A percentile compares a stretch with the other conserved stretches of the same genome.
Evolutionary conservation across 2,888 invertebrate genomes (phyloP).

Genomic region (Spodoptera exigua): DNA sequence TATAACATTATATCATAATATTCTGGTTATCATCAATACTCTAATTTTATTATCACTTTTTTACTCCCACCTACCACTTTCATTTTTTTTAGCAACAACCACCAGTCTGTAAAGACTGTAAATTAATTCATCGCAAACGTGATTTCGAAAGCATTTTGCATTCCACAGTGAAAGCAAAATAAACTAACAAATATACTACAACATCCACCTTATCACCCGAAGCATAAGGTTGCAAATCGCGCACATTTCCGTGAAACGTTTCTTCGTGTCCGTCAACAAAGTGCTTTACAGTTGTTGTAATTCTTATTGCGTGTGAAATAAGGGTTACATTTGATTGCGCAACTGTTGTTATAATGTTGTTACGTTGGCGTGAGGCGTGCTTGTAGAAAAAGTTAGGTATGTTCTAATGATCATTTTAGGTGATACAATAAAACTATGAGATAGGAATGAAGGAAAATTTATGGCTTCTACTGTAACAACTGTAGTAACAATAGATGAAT

Average conservation of each 20-base stretch:
- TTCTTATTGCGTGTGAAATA: conserved; percentile 53
- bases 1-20: conserved; percentile 14
- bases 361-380: conserved; percentile 18
- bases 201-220: conserved; percentile 18
- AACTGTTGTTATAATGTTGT: conserved; percentile 25
- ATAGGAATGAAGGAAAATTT: conserved; percentile 16
- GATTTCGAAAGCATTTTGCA: conserved; percentile 67
- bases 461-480: neutral
- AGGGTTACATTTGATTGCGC: conserved; percentile 50
- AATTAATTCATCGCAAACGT: conserved; percentile 61
- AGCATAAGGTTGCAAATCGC: conserved; percentile 37
- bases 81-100: conserved; percentile 58
- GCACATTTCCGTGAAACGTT: conserved; percentile 12
- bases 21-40: conserved; percentile 10
- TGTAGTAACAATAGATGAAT: no score
- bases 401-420: conserved; percentile 46
- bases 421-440: conserved; percentile 43
- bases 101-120: conserved; percentile 29
- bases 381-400: conserved; percentile 35
- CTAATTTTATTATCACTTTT: conserved; percentile 38
- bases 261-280: conserved; percentile 29
- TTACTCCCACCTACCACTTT: conserved; percentile 57
- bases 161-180: conserved; percentile 73
- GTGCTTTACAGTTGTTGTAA: conserved; percentile 47
- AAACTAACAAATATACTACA: conserved; percentile 45